Base-by-base conservation (phyloP, 2,888 invertebrate genomes). In the Chloroclysta siterata region DNA sequence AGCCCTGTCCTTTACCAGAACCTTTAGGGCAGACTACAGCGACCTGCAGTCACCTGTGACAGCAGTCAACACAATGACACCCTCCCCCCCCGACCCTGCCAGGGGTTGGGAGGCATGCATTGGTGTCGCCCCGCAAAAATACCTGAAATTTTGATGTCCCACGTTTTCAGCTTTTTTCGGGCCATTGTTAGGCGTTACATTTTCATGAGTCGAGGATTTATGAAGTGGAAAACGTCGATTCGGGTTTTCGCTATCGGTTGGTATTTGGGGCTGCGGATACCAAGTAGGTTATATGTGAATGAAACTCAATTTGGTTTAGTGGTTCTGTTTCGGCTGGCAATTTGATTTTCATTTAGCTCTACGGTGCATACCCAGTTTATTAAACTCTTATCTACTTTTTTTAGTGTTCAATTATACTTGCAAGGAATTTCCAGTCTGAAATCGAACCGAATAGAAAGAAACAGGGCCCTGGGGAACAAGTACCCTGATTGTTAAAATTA, bases 21-120 rank as follows among this genome's bases (percentile, higher is more conserved):
- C 68, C 70, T 71, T 66, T 63, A 57, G 65, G 57, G 60, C 59
- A 48, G 63, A 72, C 66, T 66, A 69, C 69, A 73, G 71, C 77
- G 79, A 77, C 72, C 78, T 80, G 83, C 82, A 76, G 78, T 83
- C 82, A 81, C 79, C 80, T 81, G 76, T 79, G 78, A 75, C 75
- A 72, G 72, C 78, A 80, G 76, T 74, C 74, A 72, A 72, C 78
- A 80, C 79, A 85, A 83, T 80, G 74, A 78, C 67, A 71, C 66
- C 68, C 71, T 68, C 55, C 11, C 47, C 58, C 60, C 65, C 53
- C 53, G 11, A 39, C 52, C 44, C 36, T 15, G n/a, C 17, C 0
- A 39, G 47, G 36, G 55, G 51, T n/a, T 41, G 51, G 44, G 52
- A 46, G 51, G 53, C 47, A 60, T 69, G 69, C 65, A 66, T 62